Evolutionary conservation across 2,888 invertebrate genomes (phyloP).

Genomic region (Papilio elwesi): DNA sequence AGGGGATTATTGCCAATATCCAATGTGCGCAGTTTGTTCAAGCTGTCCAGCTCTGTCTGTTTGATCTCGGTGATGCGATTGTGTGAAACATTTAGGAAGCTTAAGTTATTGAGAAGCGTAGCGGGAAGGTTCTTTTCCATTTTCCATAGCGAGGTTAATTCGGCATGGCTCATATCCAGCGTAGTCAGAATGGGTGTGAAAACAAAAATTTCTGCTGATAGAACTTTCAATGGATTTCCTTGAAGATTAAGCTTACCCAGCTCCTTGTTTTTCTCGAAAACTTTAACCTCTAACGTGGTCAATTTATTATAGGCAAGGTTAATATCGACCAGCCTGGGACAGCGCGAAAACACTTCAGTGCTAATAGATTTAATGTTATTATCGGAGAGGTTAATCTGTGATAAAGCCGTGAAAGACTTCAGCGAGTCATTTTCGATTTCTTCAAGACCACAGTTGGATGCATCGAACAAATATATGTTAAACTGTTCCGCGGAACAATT

Average conservation of each 20-base stretch:
- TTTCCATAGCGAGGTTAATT: slow-evolving; percentile 87
- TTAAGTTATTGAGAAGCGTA: slow-evolving; percentile 81
- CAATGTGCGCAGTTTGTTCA: slow-evolving; percentile 83
- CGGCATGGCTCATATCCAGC: slow-evolving; percentile 89
- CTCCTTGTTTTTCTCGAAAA: slow-evolving; percentile 87
- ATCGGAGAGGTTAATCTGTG: slow-evolving; percentile 86
- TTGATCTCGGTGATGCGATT: slow-evolving; percentile 85
- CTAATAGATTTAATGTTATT: slow-evolving; percentile 86
- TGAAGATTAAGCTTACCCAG: slow-evolving; percentile 87
- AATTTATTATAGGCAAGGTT: slow-evolving; percentile 90
- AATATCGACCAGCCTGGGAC: slow-evolving; percentile 86
- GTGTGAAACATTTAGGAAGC: slow-evolving; percentile 84
- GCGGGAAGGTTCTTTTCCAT: slow-evolving; percentile 75
- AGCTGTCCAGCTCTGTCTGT: slow-evolving; percentile 83
- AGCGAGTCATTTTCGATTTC: slow-evolving; percentile 86
- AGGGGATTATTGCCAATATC: slow-evolving; percentile 87
- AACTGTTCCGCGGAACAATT: slow-evolving; percentile 84
- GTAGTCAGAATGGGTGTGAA: slow-evolving; percentile 85
- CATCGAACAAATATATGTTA: slow-evolving; percentile 88
- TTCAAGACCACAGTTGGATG: slow-evolving; percentile 88
- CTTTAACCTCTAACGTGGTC: slow-evolving; percentile 82
- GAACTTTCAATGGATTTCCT: slow-evolving; percentile 87
- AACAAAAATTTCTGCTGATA: slow-evolving; percentile 87
- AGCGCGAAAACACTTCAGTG: slow-evolving; percentile 81
- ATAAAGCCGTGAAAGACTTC: slow-evolving; percentile 88